Evolutionary conservation across 2,888 invertebrate genomes (phyloP), one percentile per base, ranked within the genome.

Genomic region (Stictocephala bisonia): DNA sequence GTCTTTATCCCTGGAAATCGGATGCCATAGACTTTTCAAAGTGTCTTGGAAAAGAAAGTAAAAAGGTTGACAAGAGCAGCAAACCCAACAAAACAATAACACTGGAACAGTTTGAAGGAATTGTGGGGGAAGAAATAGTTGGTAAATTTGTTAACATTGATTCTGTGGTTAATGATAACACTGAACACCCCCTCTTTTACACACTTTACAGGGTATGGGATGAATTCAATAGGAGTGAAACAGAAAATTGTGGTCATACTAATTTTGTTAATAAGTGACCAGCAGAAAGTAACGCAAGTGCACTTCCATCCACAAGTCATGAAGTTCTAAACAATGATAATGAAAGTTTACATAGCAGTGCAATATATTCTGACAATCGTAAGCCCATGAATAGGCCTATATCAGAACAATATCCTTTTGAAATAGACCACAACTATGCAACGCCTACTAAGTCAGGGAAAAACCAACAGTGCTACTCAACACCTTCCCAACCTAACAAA

Each of bases 71-170:
- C 4, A 3, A 2, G n/a, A 26, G n/a, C 4, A 20, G 50, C 13
- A 51, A 51, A 6, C 22, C 18, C n/a, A n/a, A n/a, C n/a, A n/a
- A n/a, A 6, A 22, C 22, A 15, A 53, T 53, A 15, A 53, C 53
- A 3, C 53, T 53, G n/a, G 26, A 53, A 7, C 53, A 53, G 26
- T 53, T 53, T 26, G 26, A 53, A 26, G 13, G 26, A 7, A 53
- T 53, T 53, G 26, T 53, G 26, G 53, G 53, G 3, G 53, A 53
- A 3, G 53, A 53, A 22, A 53, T 53, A 27, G 9, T 53, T n/a
- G n/a, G n/a, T n/a, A n/a, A n/a, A n/a, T n/a, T n/a, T n/a, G n/a
- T n/a, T n/a, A n/a, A n/a, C n/a, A n/a, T n/a, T n/a, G n/a, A n/a
- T n/a, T n/a, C n/a, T n/a, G n/a, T n/a, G n/a, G n/a, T n/a, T n/a